Evolutionary conservation across 2,113 vertebrate genomes (phyloP).

Genomic region (Todiramphus chloris): DNA sequence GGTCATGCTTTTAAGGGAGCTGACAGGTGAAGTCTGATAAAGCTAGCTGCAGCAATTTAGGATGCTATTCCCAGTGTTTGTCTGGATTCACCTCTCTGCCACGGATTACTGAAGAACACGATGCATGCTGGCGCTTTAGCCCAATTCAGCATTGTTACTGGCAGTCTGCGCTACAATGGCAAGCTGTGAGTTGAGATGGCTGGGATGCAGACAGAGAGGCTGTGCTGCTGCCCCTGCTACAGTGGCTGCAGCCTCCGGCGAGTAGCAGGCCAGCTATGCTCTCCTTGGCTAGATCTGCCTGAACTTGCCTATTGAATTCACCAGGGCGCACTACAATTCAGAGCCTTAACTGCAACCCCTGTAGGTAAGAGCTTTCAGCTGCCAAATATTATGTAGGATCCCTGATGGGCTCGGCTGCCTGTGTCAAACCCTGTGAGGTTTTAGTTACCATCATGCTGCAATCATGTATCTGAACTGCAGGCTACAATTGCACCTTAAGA

Average conservation of each 20-base stretch:
- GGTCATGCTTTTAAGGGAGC: neutral
- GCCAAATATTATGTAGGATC: conserved; percentile 14
- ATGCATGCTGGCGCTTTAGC: fast-evolving
- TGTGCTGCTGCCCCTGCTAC: neutral
- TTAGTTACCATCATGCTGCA: neutral
- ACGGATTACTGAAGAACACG: fast-evolving
- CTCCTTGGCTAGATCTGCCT: neutral
- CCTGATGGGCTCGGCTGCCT: conserved; percentile 42
- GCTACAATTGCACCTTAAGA: conserved; percentile 20
- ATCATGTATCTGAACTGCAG: neutral
- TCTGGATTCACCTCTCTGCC: neutral
- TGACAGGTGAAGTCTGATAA: neutral
- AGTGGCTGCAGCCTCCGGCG: neutral
- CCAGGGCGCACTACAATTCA: neutral
- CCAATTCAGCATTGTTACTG: neutral
- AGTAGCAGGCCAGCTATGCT: neutral
- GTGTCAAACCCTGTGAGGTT: neutral
- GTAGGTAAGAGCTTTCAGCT: conserved; percentile 13
- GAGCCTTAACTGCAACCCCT: conserved; percentile 37
- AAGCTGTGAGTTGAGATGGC: neutral
- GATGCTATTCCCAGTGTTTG: neutral
- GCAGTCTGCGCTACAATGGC: neutral
- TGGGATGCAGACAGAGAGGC: fast-evolving
- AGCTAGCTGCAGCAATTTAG: neutral
- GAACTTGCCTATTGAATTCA: neutral